Conservation (phyloP, 2,113 vertebrate species). For the Lycocorax pyrrhopterus region DNA sequence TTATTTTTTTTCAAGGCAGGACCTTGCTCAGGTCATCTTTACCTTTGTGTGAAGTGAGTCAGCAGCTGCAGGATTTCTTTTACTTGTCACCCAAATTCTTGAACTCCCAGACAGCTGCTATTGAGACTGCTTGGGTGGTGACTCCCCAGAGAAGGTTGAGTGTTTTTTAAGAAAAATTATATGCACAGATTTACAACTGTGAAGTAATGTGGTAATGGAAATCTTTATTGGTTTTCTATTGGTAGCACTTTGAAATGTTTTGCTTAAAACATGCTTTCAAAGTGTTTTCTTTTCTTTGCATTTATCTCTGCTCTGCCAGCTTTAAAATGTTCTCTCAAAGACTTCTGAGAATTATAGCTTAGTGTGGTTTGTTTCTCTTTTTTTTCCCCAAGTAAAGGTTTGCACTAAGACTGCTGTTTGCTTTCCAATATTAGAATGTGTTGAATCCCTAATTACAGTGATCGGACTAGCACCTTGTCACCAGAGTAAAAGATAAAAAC, state of each 20-base stretch:
- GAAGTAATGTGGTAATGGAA: background rate
- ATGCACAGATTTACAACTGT: background rate
- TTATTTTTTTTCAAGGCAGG: background rate
- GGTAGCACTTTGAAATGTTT: background rate
- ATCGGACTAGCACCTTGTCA: background rate
- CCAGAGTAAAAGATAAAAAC: background rate
- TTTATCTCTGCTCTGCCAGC: constrained; percentile 1
- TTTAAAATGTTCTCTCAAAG: background rate
- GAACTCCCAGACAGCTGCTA: background rate
- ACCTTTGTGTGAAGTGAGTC: background rate
- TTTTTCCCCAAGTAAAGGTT: background rate
- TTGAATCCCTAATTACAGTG: constrained; percentile 5
- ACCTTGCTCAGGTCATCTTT: background rate
- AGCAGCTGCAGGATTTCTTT: background rate
- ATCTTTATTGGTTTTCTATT: background rate
- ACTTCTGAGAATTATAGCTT: background rate
- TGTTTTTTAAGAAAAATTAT: background rate
- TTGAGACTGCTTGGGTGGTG: background rate
- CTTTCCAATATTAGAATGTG: constrained; percentile 2
- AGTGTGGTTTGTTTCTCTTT: background rate
- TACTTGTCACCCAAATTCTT: background rate
- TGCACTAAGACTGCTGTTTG: background rate
- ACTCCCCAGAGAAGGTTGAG: background rate
- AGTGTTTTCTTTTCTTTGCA: background rate
- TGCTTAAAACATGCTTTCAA: background rate